These are phyloP conservation scores for Tetranychus piercei DNA, from an alignment of 2,888 invertebrate species.

Conservation along the genomic window DNA sequence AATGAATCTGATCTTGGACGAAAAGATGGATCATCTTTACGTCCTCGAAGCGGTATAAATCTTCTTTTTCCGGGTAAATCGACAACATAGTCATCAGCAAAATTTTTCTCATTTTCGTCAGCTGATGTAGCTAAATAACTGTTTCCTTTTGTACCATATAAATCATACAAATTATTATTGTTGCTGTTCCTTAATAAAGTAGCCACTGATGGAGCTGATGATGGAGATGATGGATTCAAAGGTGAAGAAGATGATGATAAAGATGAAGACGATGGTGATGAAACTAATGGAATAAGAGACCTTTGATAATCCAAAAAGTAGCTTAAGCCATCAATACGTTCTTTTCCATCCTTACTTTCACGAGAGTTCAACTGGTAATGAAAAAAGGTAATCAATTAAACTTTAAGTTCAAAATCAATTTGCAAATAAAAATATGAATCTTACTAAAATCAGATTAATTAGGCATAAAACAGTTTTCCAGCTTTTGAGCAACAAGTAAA, in stretches of 20 bases:
- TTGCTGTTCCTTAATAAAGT: not conserved
- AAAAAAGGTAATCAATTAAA: not conserved
- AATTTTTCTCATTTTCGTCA: not conserved
- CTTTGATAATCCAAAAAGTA: not conserved
- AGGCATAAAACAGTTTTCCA: not conserved
- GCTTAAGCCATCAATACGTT: not conserved
- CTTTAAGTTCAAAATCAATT: too few species aligned
- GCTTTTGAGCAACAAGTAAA: too few species aligned
- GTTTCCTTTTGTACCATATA: not conserved
- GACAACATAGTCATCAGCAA: not conserved
- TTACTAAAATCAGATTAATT: not conserved
- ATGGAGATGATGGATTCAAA: not conserved
- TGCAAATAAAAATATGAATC: not conserved
- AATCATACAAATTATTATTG: not conserved
- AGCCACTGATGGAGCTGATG: not conserved
- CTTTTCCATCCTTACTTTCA: not conserved
- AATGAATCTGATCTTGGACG: not conserved
- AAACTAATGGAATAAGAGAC: not conserved
- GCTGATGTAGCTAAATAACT: not conserved
- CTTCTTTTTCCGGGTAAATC: not conserved
- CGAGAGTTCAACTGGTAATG: not conserved
- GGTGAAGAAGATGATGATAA: not conserved
- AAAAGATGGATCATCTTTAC: not conserved
- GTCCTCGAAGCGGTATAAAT: not conserved
- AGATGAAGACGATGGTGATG: not conserved